These are phyloP conservation scores for Crotalus helleri DNA, from an alignment of 2,113 vertebrate species.

Conservation along the genomic window DNA sequence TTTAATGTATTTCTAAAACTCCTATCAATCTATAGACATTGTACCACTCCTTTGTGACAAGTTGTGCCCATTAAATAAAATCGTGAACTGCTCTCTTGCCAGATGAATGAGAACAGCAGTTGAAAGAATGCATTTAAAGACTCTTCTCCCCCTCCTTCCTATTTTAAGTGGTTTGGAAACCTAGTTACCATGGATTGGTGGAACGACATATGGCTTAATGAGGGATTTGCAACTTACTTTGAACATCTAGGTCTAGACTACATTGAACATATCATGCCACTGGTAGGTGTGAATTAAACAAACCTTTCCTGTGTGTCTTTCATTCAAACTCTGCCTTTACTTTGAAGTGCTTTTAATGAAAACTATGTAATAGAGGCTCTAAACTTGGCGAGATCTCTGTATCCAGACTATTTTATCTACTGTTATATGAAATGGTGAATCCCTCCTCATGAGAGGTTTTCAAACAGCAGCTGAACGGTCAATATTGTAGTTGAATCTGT, in stretches of 20 bases:
- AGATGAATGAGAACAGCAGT: background rate
- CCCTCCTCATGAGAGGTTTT: background rate
- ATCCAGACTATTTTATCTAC: background rate
- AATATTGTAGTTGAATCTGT: background rate
- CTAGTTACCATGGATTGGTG: slow-evolving; percentile 83
- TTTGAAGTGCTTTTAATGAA: background rate
- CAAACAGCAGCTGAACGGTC: background rate
- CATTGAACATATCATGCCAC: slow-evolving; percentile 57
- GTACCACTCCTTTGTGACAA: background rate
- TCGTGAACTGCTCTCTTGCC: background rate
- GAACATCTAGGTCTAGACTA: slow-evolving; percentile 58
- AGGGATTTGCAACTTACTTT: slow-evolving; percentile 76
- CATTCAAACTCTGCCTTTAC: background rate
- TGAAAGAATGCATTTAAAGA: slow-evolving; percentile 34
- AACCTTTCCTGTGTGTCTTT: background rate
- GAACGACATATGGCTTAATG: slow-evolving; percentile 82
- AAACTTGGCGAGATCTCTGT: background rate
- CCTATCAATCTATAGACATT: background rate
- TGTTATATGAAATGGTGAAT: background rate
- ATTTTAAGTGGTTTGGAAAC: slow-evolving; percentile 82
- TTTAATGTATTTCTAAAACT: slow-evolving; percentile 18
- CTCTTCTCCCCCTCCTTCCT: slow-evolving; percentile 10
- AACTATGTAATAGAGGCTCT: background rate
- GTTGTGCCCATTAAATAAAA: background rate
- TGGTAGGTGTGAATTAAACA: slow-evolving; percentile 51